Conservation (phyloP, 2,888 invertebrate species). For the Stenichneumon culpator region DNA sequence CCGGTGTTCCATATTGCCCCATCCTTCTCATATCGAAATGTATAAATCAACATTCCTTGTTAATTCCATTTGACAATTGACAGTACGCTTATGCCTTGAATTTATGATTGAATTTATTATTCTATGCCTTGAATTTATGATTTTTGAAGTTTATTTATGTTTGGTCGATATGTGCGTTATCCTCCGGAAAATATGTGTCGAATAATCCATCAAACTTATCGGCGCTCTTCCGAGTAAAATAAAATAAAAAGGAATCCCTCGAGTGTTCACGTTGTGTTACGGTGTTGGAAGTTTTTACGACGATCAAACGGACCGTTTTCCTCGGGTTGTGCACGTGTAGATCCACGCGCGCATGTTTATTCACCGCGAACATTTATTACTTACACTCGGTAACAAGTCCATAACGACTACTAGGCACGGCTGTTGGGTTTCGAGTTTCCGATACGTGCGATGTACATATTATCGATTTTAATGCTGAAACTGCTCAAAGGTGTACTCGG, state of each 20-base stretch:
- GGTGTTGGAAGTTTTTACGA: neutral
- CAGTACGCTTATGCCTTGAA: neutral
- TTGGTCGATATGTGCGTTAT: neutral
- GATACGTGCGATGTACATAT: no score
- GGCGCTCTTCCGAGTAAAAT: neutral
- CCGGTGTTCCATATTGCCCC: neutral
- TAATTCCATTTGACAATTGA: neutral
- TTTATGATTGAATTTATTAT: no score
- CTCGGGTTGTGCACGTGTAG: no score
- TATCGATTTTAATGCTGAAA: no score
- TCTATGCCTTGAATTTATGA: neutral
- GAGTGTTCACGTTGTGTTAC: neutral
- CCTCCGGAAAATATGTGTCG: neutral
- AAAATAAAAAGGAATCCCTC: neutral
- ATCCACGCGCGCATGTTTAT: no score
- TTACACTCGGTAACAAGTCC: no score
- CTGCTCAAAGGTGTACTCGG: no score
- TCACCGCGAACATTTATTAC: no score
- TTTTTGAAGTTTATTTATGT: neutral
- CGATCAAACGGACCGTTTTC: neutral
- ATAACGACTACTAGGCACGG: no score
- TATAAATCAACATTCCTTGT: neutral
- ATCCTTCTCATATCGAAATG: neutral
- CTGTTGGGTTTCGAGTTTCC: no score
- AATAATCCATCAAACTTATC: slow-evolving; percentile 18